Percentiles rank a stretch among this genome's conserved stretches.
Conservation (phyloP, 2,888 invertebrate species). For the Sisyra terminalis region DNA sequence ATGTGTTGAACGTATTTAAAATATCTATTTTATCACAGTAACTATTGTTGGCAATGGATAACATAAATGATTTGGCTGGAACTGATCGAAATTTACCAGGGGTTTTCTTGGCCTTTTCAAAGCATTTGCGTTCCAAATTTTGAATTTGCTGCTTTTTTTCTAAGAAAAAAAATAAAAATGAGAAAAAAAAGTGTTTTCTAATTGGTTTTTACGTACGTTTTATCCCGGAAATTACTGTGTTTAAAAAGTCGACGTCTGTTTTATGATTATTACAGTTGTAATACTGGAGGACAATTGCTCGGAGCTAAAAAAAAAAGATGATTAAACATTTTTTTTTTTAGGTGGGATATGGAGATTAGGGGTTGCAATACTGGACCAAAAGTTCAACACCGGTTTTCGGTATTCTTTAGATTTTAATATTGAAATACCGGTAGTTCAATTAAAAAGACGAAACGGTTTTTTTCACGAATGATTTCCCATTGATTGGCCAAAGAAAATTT, state of each 20-base stretch:
- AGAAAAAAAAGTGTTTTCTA: background rate
- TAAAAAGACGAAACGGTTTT: too few species aligned
- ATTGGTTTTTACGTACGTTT: background rate
- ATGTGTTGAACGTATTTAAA: too few species aligned
- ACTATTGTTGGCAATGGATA: too few species aligned
- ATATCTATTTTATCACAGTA: too few species aligned
- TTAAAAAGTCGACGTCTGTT: slow-evolving; percentile 5
- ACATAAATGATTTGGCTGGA: background rate
- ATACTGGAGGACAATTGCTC: slow-evolving; percentile 56
- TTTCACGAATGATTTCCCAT: too few species aligned
- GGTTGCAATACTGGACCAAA: too few species aligned
- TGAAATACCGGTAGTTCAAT: too few species aligned
- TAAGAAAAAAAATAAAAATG: background rate
- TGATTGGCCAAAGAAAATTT: too few species aligned
- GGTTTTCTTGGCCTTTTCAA: background rate
- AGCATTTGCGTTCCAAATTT: background rate
- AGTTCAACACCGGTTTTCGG: too few species aligned
- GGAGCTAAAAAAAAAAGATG: slow-evolving; percentile 34
- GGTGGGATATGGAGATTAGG: too few species aligned
- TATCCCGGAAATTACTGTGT: background rate
- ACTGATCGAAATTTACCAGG: background rate
- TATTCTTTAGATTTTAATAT: too few species aligned
- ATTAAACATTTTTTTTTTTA: slow-evolving; percentile 5
- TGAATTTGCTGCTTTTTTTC: background rate
- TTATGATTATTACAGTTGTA: slow-evolving; percentile 43